Evolutionary conservation across 2,113 vertebrate genomes (phyloP), one percentile per base, ranked within the genome.

Genomic region (Abramis brama): DNA sequence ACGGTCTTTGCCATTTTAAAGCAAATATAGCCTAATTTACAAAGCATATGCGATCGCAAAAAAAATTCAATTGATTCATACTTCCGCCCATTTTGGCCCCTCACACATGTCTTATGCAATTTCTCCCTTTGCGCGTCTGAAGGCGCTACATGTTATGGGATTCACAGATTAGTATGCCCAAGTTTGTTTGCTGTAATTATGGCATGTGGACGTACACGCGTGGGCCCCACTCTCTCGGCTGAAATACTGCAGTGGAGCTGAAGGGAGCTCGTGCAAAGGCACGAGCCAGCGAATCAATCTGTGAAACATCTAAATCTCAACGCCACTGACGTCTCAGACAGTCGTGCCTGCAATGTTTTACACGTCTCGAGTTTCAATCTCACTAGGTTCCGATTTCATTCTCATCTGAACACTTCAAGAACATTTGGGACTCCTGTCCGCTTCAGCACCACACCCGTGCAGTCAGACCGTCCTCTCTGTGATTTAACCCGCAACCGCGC

Each of bases 241-340:
- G 88, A 94, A 94, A 94, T 94, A 86, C 94, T 95, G 94, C 94
- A 95, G 94, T 94, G 92, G 91, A 92, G 88, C 88, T 91, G 74
- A 85, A 39, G 73, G 21, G 39, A 81, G 62, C 79, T 82, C 62
- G 79, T 23, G 79, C 47, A 25, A 64, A 66, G 84, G 47, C 84
- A 85, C 75, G 84, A 85, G 85, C 55, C 85, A 86, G 78, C 66
- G 55, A 59, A 73, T 81, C 64, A 57, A 82, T 73, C 55, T 64
- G 79, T 73, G 70, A 62, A 79, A 81, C 57, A 64, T 64, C 52
- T 36, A 52, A 52, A 81, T 64, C 68, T 60, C 68, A 85, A 55
- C 23, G 19, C 59, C 39, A 66, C 55, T 60, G 76, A 43, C 23
- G 52, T 64, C 39, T 82, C 43, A 75, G 57, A 43, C 70, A 74